phyloP scores from a whole-genome alignment of 1,140 invertebrate species.

The Zeugodacus cucurbitae region DNA sequence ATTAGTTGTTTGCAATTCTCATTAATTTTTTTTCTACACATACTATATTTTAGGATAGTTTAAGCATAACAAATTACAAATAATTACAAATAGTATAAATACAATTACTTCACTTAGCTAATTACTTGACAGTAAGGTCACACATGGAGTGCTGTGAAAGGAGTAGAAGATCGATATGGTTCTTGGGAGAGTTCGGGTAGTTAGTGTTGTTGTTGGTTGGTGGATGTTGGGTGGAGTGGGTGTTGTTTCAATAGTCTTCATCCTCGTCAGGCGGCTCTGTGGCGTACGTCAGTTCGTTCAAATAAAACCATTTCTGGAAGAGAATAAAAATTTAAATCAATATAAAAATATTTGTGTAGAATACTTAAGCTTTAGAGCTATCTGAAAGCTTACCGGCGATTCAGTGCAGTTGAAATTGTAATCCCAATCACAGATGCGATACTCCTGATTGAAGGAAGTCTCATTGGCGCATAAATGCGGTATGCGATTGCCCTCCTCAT shows the following conservation, averaged over 20 bases:
- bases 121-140: slow-evolving; percentile 35
- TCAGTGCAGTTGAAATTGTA: slow-evolving; percentile 72
- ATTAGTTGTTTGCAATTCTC: neutral
- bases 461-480: slow-evolving; percentile 73
- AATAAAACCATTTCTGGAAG: slow-evolving; percentile 69
- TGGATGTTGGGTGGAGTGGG: neutral
- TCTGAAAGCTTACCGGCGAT: slow-evolving; percentile 60
- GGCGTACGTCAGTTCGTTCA: slow-evolving; percentile 72
- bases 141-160: slow-evolving; percentile 50
- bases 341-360: neutral
- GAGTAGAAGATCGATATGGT: neutral
- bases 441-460: slow-evolving; percentile 73
- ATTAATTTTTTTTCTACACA: neutral
- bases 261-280: slow-evolving; percentile 71
- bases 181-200: neutral
- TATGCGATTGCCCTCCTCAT: slow-evolving; percentile 72
- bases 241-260: slow-evolving; percentile 58
- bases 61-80: slow-evolving; percentile 56
- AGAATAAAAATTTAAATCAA: neutral
- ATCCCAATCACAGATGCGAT: slow-evolving; percentile 73
- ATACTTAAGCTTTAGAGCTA: neutral
- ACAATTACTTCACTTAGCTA: slow-evolving; percentile 38
- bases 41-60: slow-evolving; percentile 33
- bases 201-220: neutral
- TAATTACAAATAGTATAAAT: slow-evolving; percentile 46